Conservation (phyloP, 2,888 invertebrate species). For the Drosophila parthenogenetica region DNA sequence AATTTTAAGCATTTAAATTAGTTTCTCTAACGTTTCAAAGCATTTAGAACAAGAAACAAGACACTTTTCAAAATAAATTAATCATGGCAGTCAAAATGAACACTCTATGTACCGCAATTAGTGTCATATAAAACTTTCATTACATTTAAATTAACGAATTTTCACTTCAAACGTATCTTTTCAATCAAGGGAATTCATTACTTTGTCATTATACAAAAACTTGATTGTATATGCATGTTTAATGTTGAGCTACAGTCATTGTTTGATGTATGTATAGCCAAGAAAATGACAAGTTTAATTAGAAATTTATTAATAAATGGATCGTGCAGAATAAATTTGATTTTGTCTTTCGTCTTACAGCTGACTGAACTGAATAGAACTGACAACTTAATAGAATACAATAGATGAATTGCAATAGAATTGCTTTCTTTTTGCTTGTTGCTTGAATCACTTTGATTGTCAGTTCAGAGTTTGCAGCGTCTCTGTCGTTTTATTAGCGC, state of each 20-base stretch:
- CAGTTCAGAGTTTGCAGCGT: constrained; percentile 35
- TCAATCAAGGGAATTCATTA: not conserved
- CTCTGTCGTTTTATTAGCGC: constrained; percentile 63
- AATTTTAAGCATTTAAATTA: no score
- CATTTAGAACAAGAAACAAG: no score
- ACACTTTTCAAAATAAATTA: no score
- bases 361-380: constrained; percentile 14
- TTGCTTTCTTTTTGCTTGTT: constrained; percentile 11
- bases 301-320: constrained; percentile 18
- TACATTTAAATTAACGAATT: not conserved
- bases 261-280: not conserved
- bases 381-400: constrained; percentile 38
- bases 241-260: not conserved
- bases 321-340: constrained; percentile 1
- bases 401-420: constrained; percentile 47
- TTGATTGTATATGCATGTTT: not conserved
- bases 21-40: no score
- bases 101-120: not conserved
- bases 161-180: not conserved
- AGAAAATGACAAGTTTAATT: not conserved
- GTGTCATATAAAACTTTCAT: no score
- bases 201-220: no score
- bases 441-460: constrained; percentile 58
- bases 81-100: not conserved
- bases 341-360: constrained; percentile 6